Evolutionary conservation across 2,888 invertebrate species (phyloP).

Genomic region (Leptodirus hochenwartii): DNA sequence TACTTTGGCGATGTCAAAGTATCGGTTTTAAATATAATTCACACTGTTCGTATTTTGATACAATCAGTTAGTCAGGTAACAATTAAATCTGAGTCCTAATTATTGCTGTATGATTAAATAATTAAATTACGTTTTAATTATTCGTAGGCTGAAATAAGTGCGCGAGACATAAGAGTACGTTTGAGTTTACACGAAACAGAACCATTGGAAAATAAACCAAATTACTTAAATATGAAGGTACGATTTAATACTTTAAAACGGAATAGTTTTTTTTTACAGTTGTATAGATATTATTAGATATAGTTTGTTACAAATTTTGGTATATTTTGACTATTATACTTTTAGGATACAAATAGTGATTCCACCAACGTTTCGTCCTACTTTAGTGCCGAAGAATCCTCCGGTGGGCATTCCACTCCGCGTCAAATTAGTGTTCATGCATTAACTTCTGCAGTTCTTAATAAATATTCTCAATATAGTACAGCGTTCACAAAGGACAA

Average conservation of each 20-base stretch:
- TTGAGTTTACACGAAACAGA: constrained; percentile 26
- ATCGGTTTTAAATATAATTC: constrained; percentile 29
- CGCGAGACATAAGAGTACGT: constrained; percentile 59
- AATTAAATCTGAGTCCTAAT: constrained; percentile 4
- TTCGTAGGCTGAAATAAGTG: constrained; percentile 52
- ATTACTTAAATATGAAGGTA: not conserved
- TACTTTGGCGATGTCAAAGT: constrained; percentile 39
- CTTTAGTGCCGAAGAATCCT: constrained; percentile 13
- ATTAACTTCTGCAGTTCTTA: no score
- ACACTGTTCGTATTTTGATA: constrained; percentile 31
- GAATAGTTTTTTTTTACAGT: not conserved
- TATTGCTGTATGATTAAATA: constrained; percentile 3
- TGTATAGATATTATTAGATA: not conserved
- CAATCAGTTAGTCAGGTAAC: constrained; percentile 40
- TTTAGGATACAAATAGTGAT: constrained; percentile 10
- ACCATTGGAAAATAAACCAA: constrained; percentile 5
- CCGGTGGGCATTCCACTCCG: no score
- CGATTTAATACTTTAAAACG: not conserved
- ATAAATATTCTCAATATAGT: no score
- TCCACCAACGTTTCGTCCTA: constrained; percentile 12
- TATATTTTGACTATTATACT: no score
- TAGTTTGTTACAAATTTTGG: not conserved
- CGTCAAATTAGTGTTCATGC: no score
- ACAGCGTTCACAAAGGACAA: no score
- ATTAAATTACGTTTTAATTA: constrained; percentile 5